Base-by-base conservation (phyloP, 2,113 vertebrate species). In the Dendrocopos noguchii region DNA sequence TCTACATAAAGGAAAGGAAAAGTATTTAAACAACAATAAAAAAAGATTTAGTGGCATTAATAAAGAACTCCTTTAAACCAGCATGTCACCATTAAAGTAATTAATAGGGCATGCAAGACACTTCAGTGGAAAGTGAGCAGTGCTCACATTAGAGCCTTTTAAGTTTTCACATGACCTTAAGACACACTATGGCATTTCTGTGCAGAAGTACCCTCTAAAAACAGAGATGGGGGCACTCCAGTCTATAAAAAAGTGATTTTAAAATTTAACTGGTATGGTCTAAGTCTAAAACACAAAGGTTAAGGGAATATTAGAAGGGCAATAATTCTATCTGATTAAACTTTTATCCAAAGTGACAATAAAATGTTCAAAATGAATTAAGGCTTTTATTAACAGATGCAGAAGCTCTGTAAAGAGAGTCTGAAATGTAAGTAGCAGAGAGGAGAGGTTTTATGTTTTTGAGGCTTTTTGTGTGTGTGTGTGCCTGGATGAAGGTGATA, bases 261-360 rank as follows among this genome's bases (percentile, higher is more conserved):
- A 95, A 92, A 96, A 88, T 96, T 96, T 95, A 97, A 97, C 96
- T 88, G 68, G 94, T 93, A 96, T 22, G 73, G 80, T 87, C 75
- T 90, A 87, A 87, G 66, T 92, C 90, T 80, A 64, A 91, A 97
- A 96, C 84, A 89, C 81, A 97, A 97, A 97, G 96, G 96, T 97
- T 97, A 98, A 97, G 88, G 63, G 95, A 92, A 95, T 95, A 97
- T 96, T 97, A 95, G 95, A 95, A 94, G 72, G 95, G 85, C 82
- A 95, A 90, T 97, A 94, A 97, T 96, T 97, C 95, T 95, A 94
- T 79, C 95, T 97, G 96, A 98, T 97, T 97, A 97, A 96, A 96
- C 90, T 97, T 97, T 94, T 95, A 97, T 97, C 88, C 44, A 5
- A 94, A 94, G 92, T 80, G 80, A 94, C 88, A 97, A 91, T 95